Evolutionary conservation across 2,797 vertebrate genomes (phyloP).

Genomic region (Diplodus puntazzo): DNA sequence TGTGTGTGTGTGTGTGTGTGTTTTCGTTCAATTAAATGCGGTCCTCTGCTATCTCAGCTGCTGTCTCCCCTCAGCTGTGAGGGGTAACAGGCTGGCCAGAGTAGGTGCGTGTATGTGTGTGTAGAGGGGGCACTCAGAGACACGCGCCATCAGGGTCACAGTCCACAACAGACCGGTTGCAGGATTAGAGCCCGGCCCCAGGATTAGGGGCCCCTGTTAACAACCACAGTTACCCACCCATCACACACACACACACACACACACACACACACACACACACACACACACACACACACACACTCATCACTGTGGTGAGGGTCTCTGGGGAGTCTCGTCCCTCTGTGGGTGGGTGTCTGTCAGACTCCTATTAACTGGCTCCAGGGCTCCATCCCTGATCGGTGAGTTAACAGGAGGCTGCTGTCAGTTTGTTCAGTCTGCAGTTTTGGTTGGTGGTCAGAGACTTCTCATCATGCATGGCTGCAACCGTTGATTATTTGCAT

Average conservation of each 20-base stretch:
- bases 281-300: conserved; percentile 27
- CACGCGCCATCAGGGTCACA: conserved; percentile 81
- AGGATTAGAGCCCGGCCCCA: conserved; percentile 81
- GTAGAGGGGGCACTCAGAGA: conserved; percentile 49
- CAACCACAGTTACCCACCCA: conserved; percentile 69
- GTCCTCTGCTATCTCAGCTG: conserved; percentile 78
- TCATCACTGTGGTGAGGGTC: conserved; percentile 30
- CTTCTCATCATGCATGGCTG: neutral
- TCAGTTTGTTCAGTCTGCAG: neutral
- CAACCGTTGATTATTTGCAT: too few relatives aligned
- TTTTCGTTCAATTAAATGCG: conserved; percentile 62
- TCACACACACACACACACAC: conserved; percentile 22
- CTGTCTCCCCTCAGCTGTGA: conserved; percentile 76
- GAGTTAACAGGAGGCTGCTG: conserved; percentile 8
- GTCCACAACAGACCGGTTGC: conserved; percentile 73
- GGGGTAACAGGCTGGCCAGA: conserved; percentile 45
- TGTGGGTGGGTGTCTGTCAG: conserved; percentile 58
- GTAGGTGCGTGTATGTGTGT: conserved; percentile 21
- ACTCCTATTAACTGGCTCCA: conserved; percentile 59
- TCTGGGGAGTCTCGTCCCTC: conserved; percentile 37
- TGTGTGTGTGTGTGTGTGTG: conserved; percentile 29
- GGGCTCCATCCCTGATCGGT: neutral
- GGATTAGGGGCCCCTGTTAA: conserved; percentile 83
- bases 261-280: conserved; percentile 40
- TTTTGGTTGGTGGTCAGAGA: neutral